Evolutionary conservation across 92 coral and sea anemone species (phyloP), one percentile per base, ranked within the genome.

Genomic region (Siderastrea radians): DNA sequence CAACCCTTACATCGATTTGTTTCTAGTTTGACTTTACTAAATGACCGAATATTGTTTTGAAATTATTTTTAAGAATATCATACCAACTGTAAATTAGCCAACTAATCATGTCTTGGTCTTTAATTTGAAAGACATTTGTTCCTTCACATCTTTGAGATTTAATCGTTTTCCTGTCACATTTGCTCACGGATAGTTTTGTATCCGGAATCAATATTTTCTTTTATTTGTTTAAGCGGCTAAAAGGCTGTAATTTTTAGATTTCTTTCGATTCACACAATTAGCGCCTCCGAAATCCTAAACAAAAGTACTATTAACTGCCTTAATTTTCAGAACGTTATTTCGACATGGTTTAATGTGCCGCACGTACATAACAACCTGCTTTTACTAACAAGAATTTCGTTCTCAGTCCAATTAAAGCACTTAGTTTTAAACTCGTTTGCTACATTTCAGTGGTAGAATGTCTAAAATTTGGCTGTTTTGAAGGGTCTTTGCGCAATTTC

Each of bases 191-290:
- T 49, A 19, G 12, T 4, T n/a, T 51, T 72, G 76, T 52, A 46
- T 68, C 85, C 75, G 76, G 66, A 68, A 51, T 51, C 65, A 61
- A 68, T 81, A 68, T 53, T 81, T 81, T 81, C 60, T 8, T 81
- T 68, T 81, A 68, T 79, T 79, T 79, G 72, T 64, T 79, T 46
- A 64, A 63, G 54, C 46, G 59, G 14, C 61, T 14, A 62, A 62
- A 79, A 49, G 83, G 72, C 17, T 64, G 83, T 79, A 63, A 79
- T 79, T 79, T 77, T 11, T 72, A 13, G 54, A 67, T 67, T 68
- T 68, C 44, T 68, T 81, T 81, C 66, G 15, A 68, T 47, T 81
- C 76, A 10, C 14, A 80, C 51, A 53, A 43, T 71, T 58, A 49
- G n/a, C 70, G 69, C 70, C 59, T 62, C 71, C 45, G 19, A 38